Percentiles rank a stretch among this genome's conserved stretches.
phyloP scores from a whole-genome alignment of 2,113 vertebrate species.

The Corythornis cristatus region DNA sequence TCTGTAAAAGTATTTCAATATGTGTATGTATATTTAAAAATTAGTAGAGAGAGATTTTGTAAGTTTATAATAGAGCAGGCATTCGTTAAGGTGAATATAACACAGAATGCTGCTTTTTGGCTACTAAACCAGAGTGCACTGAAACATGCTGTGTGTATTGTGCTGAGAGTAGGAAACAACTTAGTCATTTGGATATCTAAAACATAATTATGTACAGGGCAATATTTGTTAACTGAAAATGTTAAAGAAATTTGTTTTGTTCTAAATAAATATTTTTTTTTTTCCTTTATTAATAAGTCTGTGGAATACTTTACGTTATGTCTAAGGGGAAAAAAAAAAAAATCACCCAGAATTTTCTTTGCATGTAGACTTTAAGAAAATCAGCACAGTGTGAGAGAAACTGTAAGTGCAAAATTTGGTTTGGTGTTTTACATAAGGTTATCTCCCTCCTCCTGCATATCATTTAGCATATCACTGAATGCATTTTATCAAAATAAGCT shows the following conservation, averaged over 20 bases:
- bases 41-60: background rate
- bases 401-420: conserved; percentile 51
- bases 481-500: conserved; percentile 47
- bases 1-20: background rate
- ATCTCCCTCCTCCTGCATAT: conserved; percentile 30
- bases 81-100: conserved; percentile 29
- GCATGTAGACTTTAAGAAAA: conserved; percentile 33
- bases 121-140: background rate
- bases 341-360: background rate
- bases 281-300: background rate
- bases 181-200: background rate
- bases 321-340: background rate
- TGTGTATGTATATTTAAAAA: background rate
- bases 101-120: background rate
- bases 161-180: background rate
- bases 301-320: background rate
- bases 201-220: background rate
- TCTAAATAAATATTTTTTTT: background rate
- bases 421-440: conserved; percentile 57
- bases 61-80: background rate
- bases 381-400: conserved; percentile 31
- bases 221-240: background rate
- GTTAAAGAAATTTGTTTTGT: background rate
- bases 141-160: background rate
- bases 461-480: conserved; percentile 52